Evolutionary conservation across 1,140 invertebrate genomes (phyloP).

Genomic region (honey bee (Apis mellifera)): DNA sequence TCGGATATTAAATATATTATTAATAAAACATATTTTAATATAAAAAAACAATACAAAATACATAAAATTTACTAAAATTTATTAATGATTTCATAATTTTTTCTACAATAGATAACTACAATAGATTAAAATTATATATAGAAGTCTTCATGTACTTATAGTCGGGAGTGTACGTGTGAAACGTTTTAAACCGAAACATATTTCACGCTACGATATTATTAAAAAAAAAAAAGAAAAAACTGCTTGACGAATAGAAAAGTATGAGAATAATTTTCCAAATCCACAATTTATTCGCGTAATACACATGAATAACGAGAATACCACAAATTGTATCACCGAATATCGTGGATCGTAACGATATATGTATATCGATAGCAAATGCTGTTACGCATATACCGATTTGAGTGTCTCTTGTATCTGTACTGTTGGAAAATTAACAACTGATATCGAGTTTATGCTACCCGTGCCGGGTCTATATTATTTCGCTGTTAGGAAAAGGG

Average conservation of each 20-base stretch:
- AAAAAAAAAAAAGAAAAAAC: not conserved
- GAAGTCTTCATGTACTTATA: no score
- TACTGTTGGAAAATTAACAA: not conserved
- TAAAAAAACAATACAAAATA: no score
- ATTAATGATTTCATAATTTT: no score
- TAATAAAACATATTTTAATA: no score
- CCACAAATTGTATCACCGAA: conserved; percentile 31
- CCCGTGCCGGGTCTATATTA: not conserved
- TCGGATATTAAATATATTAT: no score
- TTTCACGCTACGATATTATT: no score
- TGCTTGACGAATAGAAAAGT: not conserved
- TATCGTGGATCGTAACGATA: not conserved
- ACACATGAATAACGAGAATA: not conserved
- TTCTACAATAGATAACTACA: no score
- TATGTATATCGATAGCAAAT: conserved; percentile 9
- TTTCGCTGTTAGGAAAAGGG: not conserved
- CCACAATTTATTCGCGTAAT: not conserved
- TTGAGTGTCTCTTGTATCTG: not conserved
- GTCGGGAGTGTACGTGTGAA: no score
- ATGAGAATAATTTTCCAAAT: conserved; percentile 2
- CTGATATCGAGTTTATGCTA: not conserved
- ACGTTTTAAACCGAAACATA: no score
- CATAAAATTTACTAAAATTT: no score
- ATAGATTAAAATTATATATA: no score
- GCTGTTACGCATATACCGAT: not conserved